Evolutionary conservation across 2,888 invertebrate species (phyloP), one percentile per base, ranked within the genome.

Genomic region (Phalera bucephala): DNA sequence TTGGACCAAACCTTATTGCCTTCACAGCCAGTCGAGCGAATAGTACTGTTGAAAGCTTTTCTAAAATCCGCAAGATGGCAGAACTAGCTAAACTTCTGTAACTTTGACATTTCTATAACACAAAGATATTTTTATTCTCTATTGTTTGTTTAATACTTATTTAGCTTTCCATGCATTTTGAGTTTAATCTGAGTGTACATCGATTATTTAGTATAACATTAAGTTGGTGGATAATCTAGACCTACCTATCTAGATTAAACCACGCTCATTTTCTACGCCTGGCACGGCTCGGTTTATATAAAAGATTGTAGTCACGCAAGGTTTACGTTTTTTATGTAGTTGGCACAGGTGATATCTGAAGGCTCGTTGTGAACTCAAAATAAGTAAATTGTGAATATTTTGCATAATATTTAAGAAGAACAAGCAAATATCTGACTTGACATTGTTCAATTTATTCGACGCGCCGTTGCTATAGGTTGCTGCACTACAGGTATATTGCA

Each of bases 401-500:
- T 65, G 76, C 73, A 77, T 72, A 65, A 67, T 64, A 74, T 76
- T 78, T 63, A 55, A 76, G 70, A 73, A 62, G 65, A 68, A 65
- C 62, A 70, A 53, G 70, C 77, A 76, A 74, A 76, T 75, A 75
- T 55, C 63, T 71, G 71, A 75, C 72, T 72, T 79, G 81, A 84
- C 81, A 79, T 83, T 86, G 81, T 84, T 72, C 52, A 69, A 61
- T 64, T 63, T 64, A 62, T 61, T 78, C 72, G 71, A 74, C 72
- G 73, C 71, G 76, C 74, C 78, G 72, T 62, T 75, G 82, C 83
- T 83, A 80, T 86, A 85, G 87, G 85, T 88, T 87, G 84, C 82
- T 83, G 82, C 85, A 84, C 72, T 68, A 71, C 83, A 84, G 80
- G 80, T n/a, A n/a, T 85, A 80, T 53, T 59, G 60, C 52, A 52